Conservation (phyloP, 2,888 invertebrate genomes). For the Dolichomitus sp. region DNA sequence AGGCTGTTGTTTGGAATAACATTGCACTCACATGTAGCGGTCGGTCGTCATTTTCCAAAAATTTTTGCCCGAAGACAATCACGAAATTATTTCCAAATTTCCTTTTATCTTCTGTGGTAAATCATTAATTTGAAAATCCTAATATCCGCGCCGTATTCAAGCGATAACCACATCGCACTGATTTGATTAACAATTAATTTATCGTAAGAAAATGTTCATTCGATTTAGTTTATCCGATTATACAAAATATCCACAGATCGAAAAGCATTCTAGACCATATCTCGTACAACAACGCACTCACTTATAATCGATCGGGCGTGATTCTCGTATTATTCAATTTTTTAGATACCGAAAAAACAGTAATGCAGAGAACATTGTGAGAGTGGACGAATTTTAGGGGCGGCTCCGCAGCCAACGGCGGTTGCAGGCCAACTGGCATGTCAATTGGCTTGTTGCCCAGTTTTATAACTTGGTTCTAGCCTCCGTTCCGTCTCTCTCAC, state of each 20-base stretch:
- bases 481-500: constrained; percentile 67
- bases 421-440: constrained; percentile 85
- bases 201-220: not conserved
- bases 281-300: not conserved
- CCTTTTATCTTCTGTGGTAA: not conserved
- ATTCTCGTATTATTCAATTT: constrained; percentile 19
- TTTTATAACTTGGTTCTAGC: constrained; percentile 83
- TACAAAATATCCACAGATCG: constrained; percentile 11
- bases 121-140: not conserved
- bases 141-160: too few species aligned
- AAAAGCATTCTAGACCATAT: not conserved
- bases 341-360: constrained; percentile 5
- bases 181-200: not conserved
- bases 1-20: not conserved
- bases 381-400: constrained; percentile 59
- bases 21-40: constrained; percentile 80
- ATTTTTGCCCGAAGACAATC: constrained; percentile 58
- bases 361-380: constrained; percentile 14
- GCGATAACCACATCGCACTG: not conserved
- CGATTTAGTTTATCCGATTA: constrained; percentile 17
- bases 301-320: not conserved
- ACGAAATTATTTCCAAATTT: constrained; percentile 20
- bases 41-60: constrained; percentile 79
- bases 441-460: constrained; percentile 86
- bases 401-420: constrained; percentile 82